Conservation (phyloP, 2,797 vertebrate genomes). For the Atherinosoma microstoma region DNA sequence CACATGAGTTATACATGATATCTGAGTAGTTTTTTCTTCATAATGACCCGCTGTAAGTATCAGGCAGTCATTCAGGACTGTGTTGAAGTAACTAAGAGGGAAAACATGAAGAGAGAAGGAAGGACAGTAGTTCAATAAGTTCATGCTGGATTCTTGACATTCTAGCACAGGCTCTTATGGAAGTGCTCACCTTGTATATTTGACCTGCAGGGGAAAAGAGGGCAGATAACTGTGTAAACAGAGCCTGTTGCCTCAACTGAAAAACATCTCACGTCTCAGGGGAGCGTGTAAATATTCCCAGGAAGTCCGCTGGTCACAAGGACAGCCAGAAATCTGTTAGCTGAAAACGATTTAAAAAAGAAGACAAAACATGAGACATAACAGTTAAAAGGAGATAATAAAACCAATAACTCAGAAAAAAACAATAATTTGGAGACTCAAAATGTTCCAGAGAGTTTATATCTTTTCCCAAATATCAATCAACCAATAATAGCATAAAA, state of each 20-base stretch:
- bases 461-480: too few relatives aligned
- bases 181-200: conserved; percentile 53
- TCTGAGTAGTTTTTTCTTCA: neutral
- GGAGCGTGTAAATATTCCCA: conserved; percentile 9
- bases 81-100: neutral
- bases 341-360: neutral
- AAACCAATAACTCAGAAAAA: too few relatives aligned
- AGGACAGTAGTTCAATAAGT: conserved; percentile 33
- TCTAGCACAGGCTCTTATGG: conserved; percentile 39
- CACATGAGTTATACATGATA: too few relatives aligned
- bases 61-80: neutral
- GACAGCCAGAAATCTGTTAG: neutral
- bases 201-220: conserved; percentile 39
- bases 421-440: too few relatives aligned
- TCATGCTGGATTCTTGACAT: conserved; percentile 63
- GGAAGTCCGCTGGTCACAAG: conserved; percentile 1
- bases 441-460: too few relatives aligned
- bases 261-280: conserved; percentile 46
- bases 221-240: conserved; percentile 37
- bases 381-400: too few relatives aligned
- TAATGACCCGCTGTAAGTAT: neutral
- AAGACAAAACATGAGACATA: neutral
- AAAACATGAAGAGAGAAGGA: conserved; percentile 27
- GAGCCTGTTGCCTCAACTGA: conserved; percentile 28
- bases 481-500: too few relatives aligned